phyloP scores from a whole-genome alignment of 2,797 vertebrate genomes.

The Hylomyscus alleni region DNA sequence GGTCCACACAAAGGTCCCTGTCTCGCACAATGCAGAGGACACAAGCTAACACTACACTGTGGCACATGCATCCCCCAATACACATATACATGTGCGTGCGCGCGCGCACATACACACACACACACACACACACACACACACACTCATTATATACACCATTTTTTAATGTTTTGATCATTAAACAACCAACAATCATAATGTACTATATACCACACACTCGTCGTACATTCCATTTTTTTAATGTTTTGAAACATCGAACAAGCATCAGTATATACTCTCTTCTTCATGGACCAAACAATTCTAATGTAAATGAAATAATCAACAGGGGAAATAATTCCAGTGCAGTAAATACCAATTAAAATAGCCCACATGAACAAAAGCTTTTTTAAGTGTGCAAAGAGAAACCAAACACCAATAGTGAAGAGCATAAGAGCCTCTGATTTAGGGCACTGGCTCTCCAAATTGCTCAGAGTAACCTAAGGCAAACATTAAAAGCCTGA shows the following conservation, averaged over 20 bases:
- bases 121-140: background rate
- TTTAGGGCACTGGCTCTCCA: conserved; percentile 8
- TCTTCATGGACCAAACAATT: conserved; percentile 35
- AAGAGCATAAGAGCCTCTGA: background rate
- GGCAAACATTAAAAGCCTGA: background rate
- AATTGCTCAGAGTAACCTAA: background rate
- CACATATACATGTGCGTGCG: too few species aligned
- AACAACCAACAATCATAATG: background rate
- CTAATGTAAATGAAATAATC: conserved; percentile 42
- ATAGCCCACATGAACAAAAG: background rate
- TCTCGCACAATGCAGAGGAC: background rate
- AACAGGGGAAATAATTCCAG: background rate
- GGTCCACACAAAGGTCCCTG: background rate
- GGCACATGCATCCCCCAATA: background rate
- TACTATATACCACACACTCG: background rate
- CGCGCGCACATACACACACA: background rate
- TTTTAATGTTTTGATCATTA: background rate
- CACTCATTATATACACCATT: background rate
- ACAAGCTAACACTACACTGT: background rate
- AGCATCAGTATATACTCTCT: background rate
- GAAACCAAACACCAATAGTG: background rate
- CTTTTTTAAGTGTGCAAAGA: conserved; percentile 9
- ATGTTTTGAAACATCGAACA: conserved; percentile 7
- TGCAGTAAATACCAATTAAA: conserved; percentile 13
- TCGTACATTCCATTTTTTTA: background rate